Evolutionary conservation across 2,113 vertebrate genomes (phyloP).

Genomic region (Heteronetta atricapilla): DNA sequence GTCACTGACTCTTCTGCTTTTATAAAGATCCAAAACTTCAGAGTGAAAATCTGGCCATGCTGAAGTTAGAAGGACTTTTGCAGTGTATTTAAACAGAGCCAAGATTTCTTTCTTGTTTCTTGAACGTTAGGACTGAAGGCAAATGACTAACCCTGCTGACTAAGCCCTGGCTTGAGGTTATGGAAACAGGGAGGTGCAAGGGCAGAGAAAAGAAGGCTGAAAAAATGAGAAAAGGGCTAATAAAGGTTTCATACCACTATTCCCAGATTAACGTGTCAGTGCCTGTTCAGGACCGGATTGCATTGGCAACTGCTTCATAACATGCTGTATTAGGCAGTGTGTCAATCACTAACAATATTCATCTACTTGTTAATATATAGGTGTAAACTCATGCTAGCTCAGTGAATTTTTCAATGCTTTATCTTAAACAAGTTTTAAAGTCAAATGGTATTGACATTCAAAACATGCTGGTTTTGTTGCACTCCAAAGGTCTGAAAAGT

Average conservation of each 20-base stretch:
- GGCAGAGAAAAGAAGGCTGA: too few relatives aligned
- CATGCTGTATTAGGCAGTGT: background rate
- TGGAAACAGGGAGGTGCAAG: background rate
- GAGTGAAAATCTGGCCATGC: background rate
- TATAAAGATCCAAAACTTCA: background rate
- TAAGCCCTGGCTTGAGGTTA: background rate
- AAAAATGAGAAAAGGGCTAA: background rate
- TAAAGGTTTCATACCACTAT: background rate
- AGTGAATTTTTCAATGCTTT: background rate
- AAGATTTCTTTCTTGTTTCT: background rate
- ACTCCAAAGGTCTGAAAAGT: background rate
- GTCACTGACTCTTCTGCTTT: background rate
- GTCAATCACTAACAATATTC: background rate
- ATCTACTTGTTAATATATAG: background rate
- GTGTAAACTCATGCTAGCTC: background rate
- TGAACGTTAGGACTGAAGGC: background rate
- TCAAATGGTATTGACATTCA: background rate
- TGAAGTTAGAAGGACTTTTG: background rate
- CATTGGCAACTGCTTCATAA: background rate
- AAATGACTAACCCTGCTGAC: background rate
- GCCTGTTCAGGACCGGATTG: background rate
- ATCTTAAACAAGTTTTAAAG: background rate
- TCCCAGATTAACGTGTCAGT: background rate
- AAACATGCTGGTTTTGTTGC: fast-evolving
- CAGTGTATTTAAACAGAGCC: background rate